A percentile compares a stretch with the other conserved stretches of the same genome.
Evolutionary conservation across 2,113 vertebrate species (phyloP).

Genomic region (Aix galericulata): DNA sequence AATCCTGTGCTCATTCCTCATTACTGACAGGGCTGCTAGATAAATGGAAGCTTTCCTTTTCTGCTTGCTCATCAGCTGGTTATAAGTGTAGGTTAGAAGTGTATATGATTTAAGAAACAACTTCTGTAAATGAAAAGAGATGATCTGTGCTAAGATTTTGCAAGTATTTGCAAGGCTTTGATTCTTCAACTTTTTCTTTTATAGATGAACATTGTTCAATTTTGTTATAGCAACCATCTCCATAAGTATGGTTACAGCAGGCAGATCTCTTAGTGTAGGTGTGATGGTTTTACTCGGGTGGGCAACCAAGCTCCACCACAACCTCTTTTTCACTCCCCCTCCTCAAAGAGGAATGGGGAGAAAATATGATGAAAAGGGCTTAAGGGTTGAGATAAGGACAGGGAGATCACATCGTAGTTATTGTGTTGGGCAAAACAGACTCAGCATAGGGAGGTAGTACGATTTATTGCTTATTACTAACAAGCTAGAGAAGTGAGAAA

Average conservation of each 20-base stretch:
- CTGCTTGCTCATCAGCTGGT: not conserved
- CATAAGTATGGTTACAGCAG: not conserved
- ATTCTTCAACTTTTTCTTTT: not conserved
- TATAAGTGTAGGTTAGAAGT: not conserved
- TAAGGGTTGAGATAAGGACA: too few relatives aligned
- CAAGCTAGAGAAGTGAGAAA: too few relatives aligned
- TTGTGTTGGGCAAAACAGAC: too few relatives aligned
- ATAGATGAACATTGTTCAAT: not conserved
- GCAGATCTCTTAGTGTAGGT: not conserved
- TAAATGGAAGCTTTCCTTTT: not conserved
- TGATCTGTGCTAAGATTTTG: not conserved
- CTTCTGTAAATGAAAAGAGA: not conserved
- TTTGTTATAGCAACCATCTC: not conserved
- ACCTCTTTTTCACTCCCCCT: too few relatives aligned
- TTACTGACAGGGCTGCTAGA: not conserved
- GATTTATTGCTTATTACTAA: too few relatives aligned
- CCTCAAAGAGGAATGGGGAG: too few relatives aligned
- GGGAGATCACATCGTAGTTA: too few relatives aligned
- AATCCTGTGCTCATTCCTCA: not conserved
- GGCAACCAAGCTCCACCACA: too few relatives aligned
- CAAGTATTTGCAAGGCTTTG: not conserved
- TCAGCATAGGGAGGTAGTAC: too few relatives aligned
- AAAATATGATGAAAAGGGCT: too few relatives aligned
- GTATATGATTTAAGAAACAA: not conserved
- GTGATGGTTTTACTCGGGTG: too few relatives aligned